Evolutionary conservation across 2,113 vertebrate genomes (phyloP).

Genomic region (Hyperoodon ampullatus): DNA sequence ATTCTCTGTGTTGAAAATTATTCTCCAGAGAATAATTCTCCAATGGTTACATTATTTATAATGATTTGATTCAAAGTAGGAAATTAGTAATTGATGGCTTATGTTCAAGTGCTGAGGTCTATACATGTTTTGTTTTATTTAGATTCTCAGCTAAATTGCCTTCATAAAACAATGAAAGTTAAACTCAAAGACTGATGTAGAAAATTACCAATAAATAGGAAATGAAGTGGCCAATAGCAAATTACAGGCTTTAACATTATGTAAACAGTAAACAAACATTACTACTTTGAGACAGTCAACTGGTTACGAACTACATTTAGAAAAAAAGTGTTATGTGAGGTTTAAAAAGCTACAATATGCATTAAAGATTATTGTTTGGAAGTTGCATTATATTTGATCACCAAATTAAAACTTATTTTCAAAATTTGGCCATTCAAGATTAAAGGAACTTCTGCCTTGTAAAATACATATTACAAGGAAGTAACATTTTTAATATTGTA

Average conservation of each 20-base stretch:
- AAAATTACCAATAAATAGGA: not conserved
- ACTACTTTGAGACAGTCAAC: not conserved
- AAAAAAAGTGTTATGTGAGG: not conserved
- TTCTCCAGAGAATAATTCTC: not conserved
- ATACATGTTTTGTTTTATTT: not conserved
- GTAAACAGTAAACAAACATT: not conserved
- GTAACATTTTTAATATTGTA: not conserved
- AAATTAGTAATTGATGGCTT: conserved; percentile 18
- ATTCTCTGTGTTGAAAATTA: not conserved
- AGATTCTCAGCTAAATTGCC: not conserved
- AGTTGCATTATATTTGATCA: not conserved
- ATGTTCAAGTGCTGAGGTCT: not conserved
- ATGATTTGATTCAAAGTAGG: conserved; percentile 5
- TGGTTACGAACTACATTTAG: not conserved
- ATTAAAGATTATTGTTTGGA: not conserved
- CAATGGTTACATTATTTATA: conserved; percentile 12
- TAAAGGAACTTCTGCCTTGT: not conserved
- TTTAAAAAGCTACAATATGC: not conserved
- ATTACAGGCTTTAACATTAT: not conserved
- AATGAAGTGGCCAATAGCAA: not conserved
- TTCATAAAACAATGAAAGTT: not conserved
- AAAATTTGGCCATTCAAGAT: not conserved
- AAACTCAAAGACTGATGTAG: not conserved
- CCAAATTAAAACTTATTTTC: not conserved
- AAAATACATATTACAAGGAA: not conserved